These are phyloP conservation scores for Polyploca ridens DNA, from an alignment of 2,888 invertebrate genomes.

Conservation along the genomic window DNA sequence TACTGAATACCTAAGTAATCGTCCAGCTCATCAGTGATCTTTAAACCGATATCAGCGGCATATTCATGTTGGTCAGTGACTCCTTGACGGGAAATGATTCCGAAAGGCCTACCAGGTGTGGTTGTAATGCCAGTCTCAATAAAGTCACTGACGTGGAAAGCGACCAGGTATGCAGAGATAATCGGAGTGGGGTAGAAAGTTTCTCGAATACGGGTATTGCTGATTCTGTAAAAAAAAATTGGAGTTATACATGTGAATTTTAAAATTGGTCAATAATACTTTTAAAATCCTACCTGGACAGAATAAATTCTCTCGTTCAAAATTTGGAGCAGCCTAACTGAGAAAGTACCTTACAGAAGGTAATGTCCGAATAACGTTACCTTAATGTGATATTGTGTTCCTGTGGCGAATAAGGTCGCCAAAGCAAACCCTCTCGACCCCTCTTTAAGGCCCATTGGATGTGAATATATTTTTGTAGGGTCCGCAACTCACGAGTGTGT, in stretches of 20 bases:
- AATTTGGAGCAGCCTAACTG: no score
- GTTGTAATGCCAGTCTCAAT: conserved; percentile 58
- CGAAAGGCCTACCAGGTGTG: conserved; percentile 58
- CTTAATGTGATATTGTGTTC: no score
- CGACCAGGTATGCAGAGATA: conserved; percentile 93
- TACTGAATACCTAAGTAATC: conserved; percentile 83
- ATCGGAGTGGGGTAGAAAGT: conserved; percentile 84
- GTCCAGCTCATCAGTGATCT: conserved; percentile 79
- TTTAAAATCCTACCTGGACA: no score
- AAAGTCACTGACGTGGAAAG: conserved; percentile 93
- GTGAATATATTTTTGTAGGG: no score
- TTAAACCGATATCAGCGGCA: conserved; percentile 74
- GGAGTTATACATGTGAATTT: conserved; percentile 1
- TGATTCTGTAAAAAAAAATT: conserved; percentile 40
- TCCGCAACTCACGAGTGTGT: no score
- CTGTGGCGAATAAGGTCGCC: no score
- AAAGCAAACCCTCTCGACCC: no score
- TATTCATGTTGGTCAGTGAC: conserved; percentile 66
- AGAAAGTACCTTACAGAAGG: no score
- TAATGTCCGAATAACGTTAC: no score
- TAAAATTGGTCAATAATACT: not conserved
- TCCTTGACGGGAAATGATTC: conserved; percentile 72
- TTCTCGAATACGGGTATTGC: conserved; percentile 55
- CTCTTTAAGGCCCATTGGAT: no score
- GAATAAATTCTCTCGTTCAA: no score